Evolutionary conservation across 1,140 invertebrate species (phyloP).

Genomic region (Trichogramma pretiosum): DNA sequence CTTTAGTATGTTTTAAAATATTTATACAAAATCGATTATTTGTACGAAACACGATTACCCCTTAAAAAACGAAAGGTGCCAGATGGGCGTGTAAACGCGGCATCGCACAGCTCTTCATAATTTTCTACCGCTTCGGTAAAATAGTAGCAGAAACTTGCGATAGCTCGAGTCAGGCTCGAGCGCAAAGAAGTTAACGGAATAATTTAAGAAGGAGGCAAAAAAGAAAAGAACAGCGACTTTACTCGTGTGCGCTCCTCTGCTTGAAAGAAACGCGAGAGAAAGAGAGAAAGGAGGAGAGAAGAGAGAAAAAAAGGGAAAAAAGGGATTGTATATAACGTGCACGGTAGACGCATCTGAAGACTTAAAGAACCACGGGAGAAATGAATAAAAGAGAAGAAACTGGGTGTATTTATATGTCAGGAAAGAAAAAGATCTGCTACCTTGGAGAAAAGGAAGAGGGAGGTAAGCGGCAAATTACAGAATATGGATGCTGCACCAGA

Average conservation of each 20-base stretch:
- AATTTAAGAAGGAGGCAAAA: constrained; percentile 16
- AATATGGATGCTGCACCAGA: constrained; percentile 28
- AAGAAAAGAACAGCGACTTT: constrained; percentile 1
- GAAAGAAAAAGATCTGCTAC: constrained; percentile 9
- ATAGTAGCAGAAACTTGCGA: constrained; percentile 38
- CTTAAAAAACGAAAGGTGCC: no score
- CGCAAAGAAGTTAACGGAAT: constrained; percentile 20
- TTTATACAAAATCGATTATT: no score
- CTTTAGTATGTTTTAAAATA: no score
- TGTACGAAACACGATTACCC: no score
- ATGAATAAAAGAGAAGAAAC: constrained; percentile 14
- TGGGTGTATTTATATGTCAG: no score
- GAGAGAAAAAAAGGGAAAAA: neutral
- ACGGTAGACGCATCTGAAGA: constrained; percentile 2
- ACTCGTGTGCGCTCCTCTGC: neutral
- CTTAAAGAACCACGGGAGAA: constrained; percentile 2
- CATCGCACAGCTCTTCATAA: constrained; percentile 8
- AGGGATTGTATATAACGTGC: neutral
- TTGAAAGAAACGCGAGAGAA: constrained; percentile 2
- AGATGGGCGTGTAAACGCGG: no score
- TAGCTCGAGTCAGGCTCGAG: constrained; percentile 18
- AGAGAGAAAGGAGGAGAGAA: constrained; percentile 4
- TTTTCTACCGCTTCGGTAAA: no score
- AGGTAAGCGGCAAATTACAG: constrained; percentile 23
- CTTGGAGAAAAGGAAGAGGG: constrained; percentile 5